A percentile compares a stretch with the other conserved stretches of the same genome.
These are phyloP conservation scores for Eudemis profundana DNA, from an alignment of 2,888 invertebrate genomes.

Conservation along the genomic window DNA sequence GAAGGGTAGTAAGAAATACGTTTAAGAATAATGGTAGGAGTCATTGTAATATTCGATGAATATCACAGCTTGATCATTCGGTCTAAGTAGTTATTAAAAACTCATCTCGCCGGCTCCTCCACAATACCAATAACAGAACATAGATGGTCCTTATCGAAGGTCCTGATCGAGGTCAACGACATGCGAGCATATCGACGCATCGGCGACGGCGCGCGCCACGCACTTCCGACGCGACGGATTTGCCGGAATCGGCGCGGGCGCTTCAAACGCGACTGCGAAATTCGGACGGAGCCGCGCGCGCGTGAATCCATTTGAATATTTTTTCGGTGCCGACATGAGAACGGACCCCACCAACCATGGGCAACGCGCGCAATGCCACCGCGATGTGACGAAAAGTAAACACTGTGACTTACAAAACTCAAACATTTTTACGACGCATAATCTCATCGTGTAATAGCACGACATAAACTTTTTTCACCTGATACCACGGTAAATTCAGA, in stretches of 20 bases:
- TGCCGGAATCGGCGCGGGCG: slow-evolving; percentile 85
- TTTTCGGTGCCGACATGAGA: slow-evolving; percentile 80
- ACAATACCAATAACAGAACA: slow-evolving; percentile 71
- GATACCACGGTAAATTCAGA: slow-evolving; percentile 68
- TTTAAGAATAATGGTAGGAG: no score
- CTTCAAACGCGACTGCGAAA: slow-evolving; percentile 82
- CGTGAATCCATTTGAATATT: slow-evolving; percentile 85
- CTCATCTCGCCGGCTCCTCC: slow-evolving; percentile 60
- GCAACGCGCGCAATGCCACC: slow-evolving; percentile 55
- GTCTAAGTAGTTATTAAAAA: slow-evolving; percentile 45
- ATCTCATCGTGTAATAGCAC: slow-evolving; percentile 67
- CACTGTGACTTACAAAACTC: slow-evolving; percentile 56
- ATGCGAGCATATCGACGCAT: slow-evolving; percentile 79
- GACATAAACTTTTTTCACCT: slow-evolving; percentile 62
- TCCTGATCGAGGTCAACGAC: slow-evolving; percentile 80
- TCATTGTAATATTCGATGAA: no score
- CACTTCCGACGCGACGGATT: slow-evolving; percentile 85
- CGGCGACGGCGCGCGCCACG: slow-evolving; percentile 77
- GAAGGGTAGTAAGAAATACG: no score
- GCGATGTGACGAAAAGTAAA: slow-evolving; percentile 51
- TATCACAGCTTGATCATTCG: no score
- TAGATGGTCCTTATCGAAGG: slow-evolving; percentile 71
- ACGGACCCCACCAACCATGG: slow-evolving; percentile 59
- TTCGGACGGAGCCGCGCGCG: slow-evolving; percentile 82
- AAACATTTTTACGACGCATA: slow-evolving; percentile 76